Evolutionary conservation across 2,888 invertebrate genomes (phyloP), one percentile per base, ranked within the genome.

Genomic region (Agonopterix alstromeriana): DNA sequence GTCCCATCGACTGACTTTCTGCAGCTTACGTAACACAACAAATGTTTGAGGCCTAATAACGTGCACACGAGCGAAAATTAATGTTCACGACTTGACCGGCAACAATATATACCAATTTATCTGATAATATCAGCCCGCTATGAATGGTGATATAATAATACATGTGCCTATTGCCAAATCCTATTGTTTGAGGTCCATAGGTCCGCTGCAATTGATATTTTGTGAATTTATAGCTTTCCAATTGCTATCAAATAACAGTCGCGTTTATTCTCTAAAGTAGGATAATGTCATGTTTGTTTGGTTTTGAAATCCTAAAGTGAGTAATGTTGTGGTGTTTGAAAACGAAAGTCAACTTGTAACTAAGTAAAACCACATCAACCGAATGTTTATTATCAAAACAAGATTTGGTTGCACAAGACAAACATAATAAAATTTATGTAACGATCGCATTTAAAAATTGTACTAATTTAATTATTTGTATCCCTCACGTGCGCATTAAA

Each of bases 1-100:
- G 35, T 35, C 9, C 48, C 46, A 46, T 17, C 47, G 7, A 27
- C n/a, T 17, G 47, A 45, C 48, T 48, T 49, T 51, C 50, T 14
- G 11, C 42, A 8, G 8, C n/a, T 51, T 43, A 44, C 46, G 40
- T 43, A 46, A 51, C 47, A 17, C 3, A 57, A 49, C 48, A 61
- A 61, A 61, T 62, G 61, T 63, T 60, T 55, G 51, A 50, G 50
- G 48, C 61, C 63, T 78, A 76, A 78, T 73, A 69, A 70, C 65
- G 72, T 70, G 70, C 77, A 76, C 82, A 82, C 82, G 82, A 84
- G 66, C 76, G 79, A 67, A 70, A 70, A 69, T 67, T 68, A 68
- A 71, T 65, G 72, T 70, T 77, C 82, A 82, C 81, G 82, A 81
- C 62, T 71, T 66, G 67, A 63, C 73, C 72, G 60, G 65, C 62